Base-by-base conservation (phyloP, 2,113 vertebrate genomes). In the Halichoeres trimaculatus region DNA sequence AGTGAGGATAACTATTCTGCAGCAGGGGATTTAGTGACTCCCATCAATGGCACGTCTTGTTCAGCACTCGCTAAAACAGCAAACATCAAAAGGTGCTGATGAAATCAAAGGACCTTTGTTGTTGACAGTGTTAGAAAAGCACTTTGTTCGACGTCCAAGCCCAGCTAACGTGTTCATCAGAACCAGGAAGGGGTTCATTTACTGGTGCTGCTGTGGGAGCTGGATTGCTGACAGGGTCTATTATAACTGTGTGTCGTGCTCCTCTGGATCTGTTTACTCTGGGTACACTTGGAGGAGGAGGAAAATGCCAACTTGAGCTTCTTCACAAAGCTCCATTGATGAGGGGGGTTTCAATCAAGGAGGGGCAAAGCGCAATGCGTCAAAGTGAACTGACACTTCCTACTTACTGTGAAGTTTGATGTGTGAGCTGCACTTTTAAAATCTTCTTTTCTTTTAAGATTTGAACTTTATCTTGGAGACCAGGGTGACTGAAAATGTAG, bases 81-180 rank as follows among this genome's bases (percentile, higher is more conserved):
- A 59, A 30, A 54, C 74, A 76, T 88, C 69, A 87, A 76, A 87
- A 60, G 19, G 41, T 47, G 19, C 6, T 43, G 55, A 77, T 40
- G 35, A 57, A 84, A 84, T 87, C 74, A 79, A 83, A 84, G 48
- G 16, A 50, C 64, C 56, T 76, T 55, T 73, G 63, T 62, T 78
- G 63, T 72, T 73, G 61, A 58, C 62, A 64, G 61, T 64, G 71
- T 73, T 70, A 48, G 66, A 74, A 58, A 70, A 74, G n/a, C 57
- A 34, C 77, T 55, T 80, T 77, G 53, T 80, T 88, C 48, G 43
- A 22, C 52, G 63, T 51, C 63, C 51, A 74, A 65, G 63, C 57
- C 30, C 23, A 69, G 40, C 40, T 59, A 71, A 70, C 19, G 5
- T 67, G 72, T 67, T 83, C 50, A 57, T 68, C 22, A 2, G 8